phyloP scores from a whole-genome alignment of 2,888 invertebrate species.

The Patella depressa region DNA sequence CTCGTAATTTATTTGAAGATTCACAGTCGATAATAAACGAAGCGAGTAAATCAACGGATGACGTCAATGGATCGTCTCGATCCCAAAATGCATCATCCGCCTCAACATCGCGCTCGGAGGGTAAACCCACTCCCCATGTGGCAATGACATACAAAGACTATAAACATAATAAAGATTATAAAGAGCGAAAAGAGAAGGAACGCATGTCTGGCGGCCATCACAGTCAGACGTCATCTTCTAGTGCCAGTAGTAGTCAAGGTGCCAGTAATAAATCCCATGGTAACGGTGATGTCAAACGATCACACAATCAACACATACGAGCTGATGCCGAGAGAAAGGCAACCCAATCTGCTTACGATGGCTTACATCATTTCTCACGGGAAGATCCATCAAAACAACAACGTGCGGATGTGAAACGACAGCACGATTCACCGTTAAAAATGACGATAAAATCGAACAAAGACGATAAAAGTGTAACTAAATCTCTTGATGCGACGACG shows the following conservation, averaged over 20 bases:
- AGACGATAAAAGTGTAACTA: conserved; percentile 13
- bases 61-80: background rate
- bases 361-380: conserved; percentile 11
- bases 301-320: conserved; percentile 21
- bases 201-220: conserved; percentile 6
- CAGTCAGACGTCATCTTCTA: conserved; percentile 24
- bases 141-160: conserved; percentile 29
- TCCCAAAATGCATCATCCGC: background rate
- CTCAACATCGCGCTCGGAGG: background rate
- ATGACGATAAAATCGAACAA: conserved; percentile 47
- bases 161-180: conserved; percentile 25
- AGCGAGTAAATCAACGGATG: background rate
- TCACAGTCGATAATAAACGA: conserved; percentile 10
- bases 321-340: conserved; percentile 27
- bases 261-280: conserved; percentile 19
- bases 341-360: conserved; percentile 14
- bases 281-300: conserved; percentile 21
- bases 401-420: conserved; percentile 18
- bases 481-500: conserved; percentile 14
- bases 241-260: conserved; percentile 19
- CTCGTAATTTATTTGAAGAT: conserved; percentile 6
- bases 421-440: conserved; percentile 47
- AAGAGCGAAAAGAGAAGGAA: conserved; percentile 18
- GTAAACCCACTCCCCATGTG: conserved; percentile 7
- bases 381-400: background rate